Conservation (phyloP, 53 echinoderm and acorn worm species). For the Luidia sarsii region DNA sequence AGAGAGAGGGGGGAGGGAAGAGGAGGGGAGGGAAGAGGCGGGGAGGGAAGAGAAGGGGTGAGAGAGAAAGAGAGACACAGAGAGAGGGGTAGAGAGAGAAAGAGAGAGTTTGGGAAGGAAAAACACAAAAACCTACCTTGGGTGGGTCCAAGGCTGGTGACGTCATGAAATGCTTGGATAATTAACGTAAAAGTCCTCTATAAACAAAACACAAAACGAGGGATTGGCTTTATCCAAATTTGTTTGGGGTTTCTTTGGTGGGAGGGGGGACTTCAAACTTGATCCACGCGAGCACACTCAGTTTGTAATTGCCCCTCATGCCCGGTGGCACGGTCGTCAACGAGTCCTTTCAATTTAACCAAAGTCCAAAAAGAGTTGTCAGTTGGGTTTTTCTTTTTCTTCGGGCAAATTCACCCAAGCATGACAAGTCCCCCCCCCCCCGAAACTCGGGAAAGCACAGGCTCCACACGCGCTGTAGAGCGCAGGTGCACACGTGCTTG, state of each 20-base stretch:
- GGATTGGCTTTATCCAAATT: neutral
- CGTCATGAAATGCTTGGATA: slow-evolving; percentile 87
- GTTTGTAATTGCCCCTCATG: too few relatives aligned
- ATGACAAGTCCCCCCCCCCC: slow-evolving; percentile 16
- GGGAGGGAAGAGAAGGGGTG: neutral
- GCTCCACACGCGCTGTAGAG: neutral
- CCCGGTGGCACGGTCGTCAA: too few relatives aligned
- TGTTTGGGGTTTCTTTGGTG: too few relatives aligned
- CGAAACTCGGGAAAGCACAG: too few relatives aligned
- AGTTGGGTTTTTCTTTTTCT: too few relatives aligned
- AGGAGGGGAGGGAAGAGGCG: too few relatives aligned
- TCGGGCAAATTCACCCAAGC: slow-evolving; percentile 34
- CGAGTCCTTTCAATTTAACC: too few relatives aligned
- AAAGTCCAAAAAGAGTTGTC: too few relatives aligned
- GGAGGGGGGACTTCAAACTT: too few relatives aligned
- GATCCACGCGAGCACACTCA: too few relatives aligned
- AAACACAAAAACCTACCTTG: slow-evolving; percentile 64
- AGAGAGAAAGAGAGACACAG: neutral
- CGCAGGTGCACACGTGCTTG: slow-evolving; percentile 33
- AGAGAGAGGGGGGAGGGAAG: neutral
- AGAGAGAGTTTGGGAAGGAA: neutral
- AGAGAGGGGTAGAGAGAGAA: neutral
- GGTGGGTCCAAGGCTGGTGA: slow-evolving; percentile 39
- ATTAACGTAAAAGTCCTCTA: slow-evolving; percentile 92
- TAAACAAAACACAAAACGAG: slow-evolving; percentile 29